Evolutionary conservation across 2,113 vertebrate species (phyloP), one percentile per base, ranked within the genome.

Genomic region (Camelus dromedarius): DNA sequence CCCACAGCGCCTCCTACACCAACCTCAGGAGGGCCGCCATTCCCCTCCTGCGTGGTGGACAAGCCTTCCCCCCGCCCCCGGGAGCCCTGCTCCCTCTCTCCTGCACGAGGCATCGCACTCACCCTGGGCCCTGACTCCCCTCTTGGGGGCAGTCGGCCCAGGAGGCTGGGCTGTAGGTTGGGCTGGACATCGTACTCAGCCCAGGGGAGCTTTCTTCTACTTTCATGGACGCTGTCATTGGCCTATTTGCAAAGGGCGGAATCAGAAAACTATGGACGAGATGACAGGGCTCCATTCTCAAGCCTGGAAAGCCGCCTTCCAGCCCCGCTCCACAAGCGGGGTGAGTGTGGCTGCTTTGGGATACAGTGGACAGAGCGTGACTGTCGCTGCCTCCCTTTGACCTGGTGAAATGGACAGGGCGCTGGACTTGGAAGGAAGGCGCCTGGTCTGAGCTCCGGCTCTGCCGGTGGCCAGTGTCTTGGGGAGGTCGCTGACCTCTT

Each of bases 61-160:
- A 24, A 38, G 5, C 2, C 42, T 8, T 8, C 6, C 15, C 14
- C 28, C 30, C 30, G 0, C 50, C 52, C 66, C 50, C 19, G 9
- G 10, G 22, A 6, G 54, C 7, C 52, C n/a, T 30, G 10, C 52
- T 77, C 48, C 32, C 89, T 62, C 26, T 87, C 15, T 50, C 42
- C 30, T 32, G 56, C 35, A 66, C 52, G 42, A 28, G 20, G 12
- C 16, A 28, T 67, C 35, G 48, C 22, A 80, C 14, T 20, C 48
- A 66, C n/a, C 16, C 38, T 54, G 12, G 42, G 12, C 14, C 20
- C 26, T 12, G 0, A 54, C 22, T 32, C 11, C 7, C 6, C 9
- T 52, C 69, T 85, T 52, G 66, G 48, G 5, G 16, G 20, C 35
- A 26, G 1, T 15, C 2, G 8, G 11, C 46, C 22, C n/a, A 48